A percentile compares a stretch with the other conserved stretches of the same genome.
Conservation (phyloP, 2,888 invertebrate genomes). For the Drosophila rellima region DNA sequence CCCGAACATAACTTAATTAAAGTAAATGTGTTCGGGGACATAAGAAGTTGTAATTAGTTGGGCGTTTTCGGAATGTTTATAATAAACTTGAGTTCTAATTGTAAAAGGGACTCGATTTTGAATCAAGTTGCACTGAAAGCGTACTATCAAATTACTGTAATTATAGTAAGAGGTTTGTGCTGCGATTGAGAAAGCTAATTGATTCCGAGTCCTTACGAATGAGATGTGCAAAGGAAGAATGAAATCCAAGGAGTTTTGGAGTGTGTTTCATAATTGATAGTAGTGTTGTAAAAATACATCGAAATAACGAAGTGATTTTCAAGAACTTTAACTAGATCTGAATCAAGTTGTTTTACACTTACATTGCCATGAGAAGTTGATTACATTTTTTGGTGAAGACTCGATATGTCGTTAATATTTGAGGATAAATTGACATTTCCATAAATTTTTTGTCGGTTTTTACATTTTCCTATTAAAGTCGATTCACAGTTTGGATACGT, state of each 20-base stretch:
- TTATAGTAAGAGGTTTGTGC: conserved; percentile 5
- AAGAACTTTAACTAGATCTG: no score
- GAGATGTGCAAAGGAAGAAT: neutral
- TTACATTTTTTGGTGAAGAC: no score
- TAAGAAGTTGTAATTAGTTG: conserved; percentile 66
- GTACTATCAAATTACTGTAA: conserved; percentile 10
- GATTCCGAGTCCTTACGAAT: neutral
- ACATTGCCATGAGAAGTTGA: no score
- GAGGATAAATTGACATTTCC: no score
- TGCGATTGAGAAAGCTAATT: conserved; percentile 5
- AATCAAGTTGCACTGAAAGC: conserved; percentile 26
- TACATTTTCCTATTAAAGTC: no score
- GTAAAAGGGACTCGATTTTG: conserved; percentile 17
- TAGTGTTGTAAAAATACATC: no score
- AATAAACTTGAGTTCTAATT: conserved; percentile 42
- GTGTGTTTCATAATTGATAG: neutral
- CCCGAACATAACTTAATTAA: conserved; percentile 73
- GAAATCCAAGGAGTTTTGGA: neutral
- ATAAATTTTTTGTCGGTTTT: no score
- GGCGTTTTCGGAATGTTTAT: conserved; percentile 51
- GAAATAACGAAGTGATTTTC: no score
- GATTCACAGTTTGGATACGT: no score
- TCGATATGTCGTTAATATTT: no score
- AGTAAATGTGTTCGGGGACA: conserved; percentile 70
- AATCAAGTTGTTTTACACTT: no score